Evolutionary conservation across 2,888 invertebrate species (phyloP).

Genomic region (Limnephilus auricula): DNA sequence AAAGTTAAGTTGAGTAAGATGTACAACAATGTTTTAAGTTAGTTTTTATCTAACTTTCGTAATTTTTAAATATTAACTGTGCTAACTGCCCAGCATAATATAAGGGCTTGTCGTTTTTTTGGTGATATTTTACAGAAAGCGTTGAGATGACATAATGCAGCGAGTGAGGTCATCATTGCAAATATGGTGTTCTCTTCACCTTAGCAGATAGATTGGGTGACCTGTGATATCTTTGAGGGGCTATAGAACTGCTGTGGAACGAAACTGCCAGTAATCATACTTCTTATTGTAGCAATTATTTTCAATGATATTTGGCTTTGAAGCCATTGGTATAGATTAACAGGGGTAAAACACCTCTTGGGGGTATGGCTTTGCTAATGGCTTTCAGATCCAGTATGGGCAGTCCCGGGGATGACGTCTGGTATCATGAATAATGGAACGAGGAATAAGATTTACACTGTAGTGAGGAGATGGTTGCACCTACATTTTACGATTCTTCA

Average conservation of each 20-base stretch:
- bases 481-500: neutral
- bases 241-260: neutral
- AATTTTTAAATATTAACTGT: too few relatives aligned
- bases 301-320: neutral
- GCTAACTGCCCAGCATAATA: neutral
- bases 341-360: neutral
- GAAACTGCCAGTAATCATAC: too few relatives aligned
- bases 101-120: neutral
- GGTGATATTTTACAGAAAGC: neutral
- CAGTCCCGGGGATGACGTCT: neutral
- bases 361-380: neutral
- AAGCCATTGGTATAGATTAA: neutral
- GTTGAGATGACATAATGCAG: neutral
- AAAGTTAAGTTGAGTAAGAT: too few relatives aligned
- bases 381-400: neutral
- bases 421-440: neutral
- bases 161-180: neutral
- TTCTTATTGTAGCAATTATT: neutral
- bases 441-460: neutral
- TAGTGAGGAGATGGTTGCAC: neutral
- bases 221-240: neutral
- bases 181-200: neutral
- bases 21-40: too few relatives aligned
- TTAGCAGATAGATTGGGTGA: neutral
- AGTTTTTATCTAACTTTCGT: too few relatives aligned